Evolutionary conservation across 2,797 vertebrate genomes (phyloP), one percentile per base, ranked within the genome.

Genomic region (Tamandua tetradactyla): DNA sequence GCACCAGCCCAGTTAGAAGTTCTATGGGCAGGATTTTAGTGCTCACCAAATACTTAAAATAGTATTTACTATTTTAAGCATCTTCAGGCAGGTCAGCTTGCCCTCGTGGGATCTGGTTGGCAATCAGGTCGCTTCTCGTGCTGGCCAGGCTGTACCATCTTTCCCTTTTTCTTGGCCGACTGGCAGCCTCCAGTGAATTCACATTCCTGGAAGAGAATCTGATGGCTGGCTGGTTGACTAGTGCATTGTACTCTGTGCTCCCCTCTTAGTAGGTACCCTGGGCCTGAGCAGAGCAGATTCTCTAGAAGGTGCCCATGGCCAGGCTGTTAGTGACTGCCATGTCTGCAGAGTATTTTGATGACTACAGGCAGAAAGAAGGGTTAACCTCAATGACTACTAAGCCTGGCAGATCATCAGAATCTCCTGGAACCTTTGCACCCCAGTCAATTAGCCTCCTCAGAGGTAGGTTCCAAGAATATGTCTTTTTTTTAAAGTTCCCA

Each of bases 191-290:
- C 35, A 22, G 30, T 14, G 35, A 59, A 9, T 20, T 82, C 37
- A 13, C 5, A 14, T 59, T 82, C 49, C 37, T 37, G 42, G 40
- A 71, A 23, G 37, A 69, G 42, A 81, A 40, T 5, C 55, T 0
- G 0, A 2, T 2, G 59, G 11, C 8, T 10, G 25, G 18, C 64
- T 8, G 22, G 14, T 32, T 55, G 17, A 27, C 18, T 14, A 18
- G 7, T 3, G 12, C 11, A 1, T 7, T 7, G 20, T 9, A 9
- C 25, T 3, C 1, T 0, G 0, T 7, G 47, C 47, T 11, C 3
- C 42, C 44, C 47, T 7, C 5, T 25, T 20, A 15, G 55, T 22
- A 22, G 37, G 35, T 0, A 0, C 40, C 72, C 37, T 2, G 27
- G 6, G 8, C 52, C 12, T 0, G 0, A 7, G 1, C 22, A 69